Evolutionary conservation across 2,888 invertebrate genomes (phyloP), one percentile per base, ranked within the genome.

Genomic region (Eupithecia subumbrata): DNA sequence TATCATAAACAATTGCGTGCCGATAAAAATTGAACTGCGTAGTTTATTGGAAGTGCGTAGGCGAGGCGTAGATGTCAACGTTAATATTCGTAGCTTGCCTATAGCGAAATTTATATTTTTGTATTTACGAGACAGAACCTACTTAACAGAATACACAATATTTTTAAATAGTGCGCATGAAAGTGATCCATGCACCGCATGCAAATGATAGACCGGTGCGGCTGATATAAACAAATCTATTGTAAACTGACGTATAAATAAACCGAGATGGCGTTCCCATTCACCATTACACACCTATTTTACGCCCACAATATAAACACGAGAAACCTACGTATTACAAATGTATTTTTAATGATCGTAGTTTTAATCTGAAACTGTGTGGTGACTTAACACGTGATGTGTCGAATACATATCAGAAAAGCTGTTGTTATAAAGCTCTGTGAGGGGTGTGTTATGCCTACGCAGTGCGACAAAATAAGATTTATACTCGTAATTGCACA

Each of bases 251-350:
- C 63, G 45, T 72, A 72, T 63, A 67, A 74, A 74, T 77, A 77
- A 77, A 74, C 77, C 25, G 67, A 48, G n/a, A 77, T 72, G 60
- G 74, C 66, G 77, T 72, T 70, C 63, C 40, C 71, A 77, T 77
- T 74, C 74, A 76, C 66, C 48, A 22, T 66, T 67, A 67, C 4
- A 52, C 52, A 22, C 22, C 30, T 64, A 25, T 11, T 11, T 18
- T 34, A 68, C 76, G 73, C 75, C 68, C 72, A 72, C 75, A 16
- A 74, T 71, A 45, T 75, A 71, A 72, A 74, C 69, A 69, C 75
- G 52, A 63, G 14, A 52, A 43, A 69, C 5, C 66, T n/a, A 40
- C 67, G 67, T 40, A n/a, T 66, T 56, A 76, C 22, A 30, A 22
- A 69, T 43, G 30, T 56, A n/a, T 68, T 69, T 68, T 37, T 64